Percentiles rank a stretch among this genome's conserved stretches.
These are phyloP conservation scores for Gallinago nigripennis DNA, from an alignment of 2,797 vertebrate genomes.

Conservation along the genomic window DNA sequence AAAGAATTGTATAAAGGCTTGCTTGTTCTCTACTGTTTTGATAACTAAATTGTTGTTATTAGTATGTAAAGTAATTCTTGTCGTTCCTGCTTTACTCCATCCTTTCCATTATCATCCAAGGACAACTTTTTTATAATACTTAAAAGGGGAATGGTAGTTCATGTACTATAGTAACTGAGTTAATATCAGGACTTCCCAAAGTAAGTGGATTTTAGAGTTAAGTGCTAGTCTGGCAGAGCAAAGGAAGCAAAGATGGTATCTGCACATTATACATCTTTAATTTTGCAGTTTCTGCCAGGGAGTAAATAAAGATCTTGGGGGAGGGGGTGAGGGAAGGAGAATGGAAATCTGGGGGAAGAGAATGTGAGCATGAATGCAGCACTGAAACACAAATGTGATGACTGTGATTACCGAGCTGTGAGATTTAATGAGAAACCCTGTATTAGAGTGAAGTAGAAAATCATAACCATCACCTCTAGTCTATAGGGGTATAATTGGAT, in stretches of 20 bases:
- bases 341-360: conserved; percentile 13
- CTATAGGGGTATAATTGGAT: conserved; percentile 52
- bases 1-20: conserved; percentile 68
- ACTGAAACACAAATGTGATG: conserved; percentile 39
- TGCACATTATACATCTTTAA: conserved; percentile 63
- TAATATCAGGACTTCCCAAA: conserved; percentile 52
- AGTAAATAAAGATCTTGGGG: conserved; percentile 64
- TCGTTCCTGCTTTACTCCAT: conserved; percentile 60
- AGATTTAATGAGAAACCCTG: conserved; percentile 65
- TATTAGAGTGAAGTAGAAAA: conserved; percentile 63
- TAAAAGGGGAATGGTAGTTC: conserved; percentile 37
- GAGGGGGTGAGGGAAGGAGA: not conserved
- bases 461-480: conserved; percentile 61
- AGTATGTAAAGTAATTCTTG: conserved; percentile 77
- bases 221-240: conserved; percentile 24
- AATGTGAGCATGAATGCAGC: conserved; percentile 15
- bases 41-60: conserved; percentile 78
- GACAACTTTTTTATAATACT: conserved; percentile 56
- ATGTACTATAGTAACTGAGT: not conserved
- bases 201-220: not conserved
- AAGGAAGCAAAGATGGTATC: conserved; percentile 58
- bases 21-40: conserved; percentile 76
- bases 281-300: conserved; percentile 60
- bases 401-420: conserved; percentile 52
- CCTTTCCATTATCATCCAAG: conserved; percentile 57